These are phyloP conservation scores for Stylophora pistillata DNA, from an alignment of 64 coral and sea anemone genomes.

Conservation along the genomic window DNA sequence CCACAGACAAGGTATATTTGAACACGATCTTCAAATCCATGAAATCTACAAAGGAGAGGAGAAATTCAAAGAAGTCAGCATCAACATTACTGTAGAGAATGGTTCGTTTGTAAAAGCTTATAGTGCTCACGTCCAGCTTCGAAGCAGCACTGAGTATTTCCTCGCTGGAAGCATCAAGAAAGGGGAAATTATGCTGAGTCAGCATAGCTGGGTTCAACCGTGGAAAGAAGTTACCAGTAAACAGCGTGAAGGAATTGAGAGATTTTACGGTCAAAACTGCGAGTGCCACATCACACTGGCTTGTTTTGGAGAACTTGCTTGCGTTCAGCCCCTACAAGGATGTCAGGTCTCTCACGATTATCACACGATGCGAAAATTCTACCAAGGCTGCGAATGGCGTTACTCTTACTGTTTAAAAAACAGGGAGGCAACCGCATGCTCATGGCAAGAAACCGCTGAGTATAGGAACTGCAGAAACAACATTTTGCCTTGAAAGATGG, in stretches of 20 bases:
- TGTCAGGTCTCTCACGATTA: background rate
- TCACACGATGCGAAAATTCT: background rate
- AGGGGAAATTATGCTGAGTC: constrained; percentile 11
- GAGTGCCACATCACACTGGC: constrained; percentile 26
- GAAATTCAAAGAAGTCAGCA: background rate
- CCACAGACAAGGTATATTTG: background rate
- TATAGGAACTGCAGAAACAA: background rate
- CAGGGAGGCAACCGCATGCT: constrained; percentile 25
- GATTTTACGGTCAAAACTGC: constrained; percentile 50
- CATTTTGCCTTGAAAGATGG: background rate
- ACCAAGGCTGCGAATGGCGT: constrained; percentile 31
- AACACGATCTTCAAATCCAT: constrained; percentile 22
- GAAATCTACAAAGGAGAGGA: constrained; percentile 45
- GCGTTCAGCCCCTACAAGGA: background rate
- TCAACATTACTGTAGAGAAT: background rate
- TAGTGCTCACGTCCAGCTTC: background rate
- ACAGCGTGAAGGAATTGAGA: constrained; percentile 31
- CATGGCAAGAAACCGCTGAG: constrained; percentile 36
- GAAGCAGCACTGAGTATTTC: constrained; percentile 8
- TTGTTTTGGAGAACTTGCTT: background rate
- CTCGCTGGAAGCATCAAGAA: constrained; percentile 6
- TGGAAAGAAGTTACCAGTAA: constrained; percentile 22
- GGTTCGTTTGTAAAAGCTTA: constrained; percentile 16
- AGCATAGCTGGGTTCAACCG: constrained; percentile 10
- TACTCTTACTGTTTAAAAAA: constrained; percentile 44